Evolutionary conservation across 2,113 vertebrate species (phyloP).

Genomic region (Chaetorhynchus papuensis): DNA sequence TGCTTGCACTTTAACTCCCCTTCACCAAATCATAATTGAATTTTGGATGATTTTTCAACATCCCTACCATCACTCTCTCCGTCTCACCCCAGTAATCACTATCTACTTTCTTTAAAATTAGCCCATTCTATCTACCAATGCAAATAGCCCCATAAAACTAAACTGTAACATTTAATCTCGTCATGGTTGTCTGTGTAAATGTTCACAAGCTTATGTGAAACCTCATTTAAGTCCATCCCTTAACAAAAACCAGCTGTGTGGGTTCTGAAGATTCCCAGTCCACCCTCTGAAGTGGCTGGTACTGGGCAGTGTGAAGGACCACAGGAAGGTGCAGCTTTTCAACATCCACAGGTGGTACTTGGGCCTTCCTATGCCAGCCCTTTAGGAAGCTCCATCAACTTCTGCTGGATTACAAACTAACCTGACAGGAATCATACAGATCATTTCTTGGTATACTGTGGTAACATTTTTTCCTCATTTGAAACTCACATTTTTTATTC

Average conservation of each 20-base stretch:
- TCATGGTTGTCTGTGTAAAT: not conserved
- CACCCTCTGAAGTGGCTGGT: not conserved
- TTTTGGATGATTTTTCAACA: not conserved
- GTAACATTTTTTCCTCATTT: not conserved
- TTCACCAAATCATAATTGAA: not conserved
- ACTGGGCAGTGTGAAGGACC: not conserved
- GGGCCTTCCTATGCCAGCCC: not conserved
- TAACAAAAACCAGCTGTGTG: not conserved
- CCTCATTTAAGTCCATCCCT: not conserved
- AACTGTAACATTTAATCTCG: not conserved
- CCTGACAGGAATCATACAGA: not conserved
- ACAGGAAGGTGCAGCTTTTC: not conserved
- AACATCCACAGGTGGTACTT: not conserved
- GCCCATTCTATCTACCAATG: not conserved
- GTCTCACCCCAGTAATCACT: not conserved
- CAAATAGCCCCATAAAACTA: not conserved
- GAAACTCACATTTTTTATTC: not conserved
- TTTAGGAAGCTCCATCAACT: not conserved
- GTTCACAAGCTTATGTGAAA: not conserved
- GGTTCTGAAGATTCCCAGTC: not conserved
- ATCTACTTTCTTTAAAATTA: not conserved
- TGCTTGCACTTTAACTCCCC: not conserved
- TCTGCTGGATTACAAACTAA: not conserved
- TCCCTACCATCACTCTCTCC: not conserved
- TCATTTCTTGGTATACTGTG: not conserved